Evolutionary conservation across 2,113 vertebrate genomes (phyloP).

Genomic region (Heterotilapia buettikoferi): DNA sequence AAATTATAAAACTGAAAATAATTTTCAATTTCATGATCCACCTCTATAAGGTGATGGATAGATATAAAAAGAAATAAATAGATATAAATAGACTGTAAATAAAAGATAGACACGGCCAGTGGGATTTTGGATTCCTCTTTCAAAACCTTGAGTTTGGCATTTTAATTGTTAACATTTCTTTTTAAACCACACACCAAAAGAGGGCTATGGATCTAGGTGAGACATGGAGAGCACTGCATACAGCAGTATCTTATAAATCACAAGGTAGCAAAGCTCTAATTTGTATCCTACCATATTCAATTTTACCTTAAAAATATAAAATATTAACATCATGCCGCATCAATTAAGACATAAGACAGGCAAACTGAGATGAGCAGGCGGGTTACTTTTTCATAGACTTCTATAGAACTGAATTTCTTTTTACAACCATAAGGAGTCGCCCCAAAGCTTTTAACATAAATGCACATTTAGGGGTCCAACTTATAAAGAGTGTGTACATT

Average conservation of each 20-base stretch:
- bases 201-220: not conserved
- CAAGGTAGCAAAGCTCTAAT: not conserved
- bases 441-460: not conserved
- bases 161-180: not conserved
- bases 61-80: not conserved
- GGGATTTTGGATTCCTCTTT: not conserved
- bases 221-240: not conserved
- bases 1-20: slow-evolving; percentile 3
- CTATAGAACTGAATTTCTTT: not conserved
- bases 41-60: not conserved
- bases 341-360: not conserved
- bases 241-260: not conserved
- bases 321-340: not conserved
- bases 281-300: not conserved
- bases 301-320: not conserved
- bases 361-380: not conserved
- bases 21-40: not conserved
- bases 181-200: not conserved
- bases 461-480: not conserved
- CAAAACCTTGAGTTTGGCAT: not conserved
- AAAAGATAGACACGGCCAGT: not conserved
- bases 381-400: not conserved
- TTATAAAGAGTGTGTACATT: accelerated
- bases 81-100: not conserved
- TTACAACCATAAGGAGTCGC: not conserved